phyloP scores from a whole-genome alignment of 2,888 invertebrate species.

The Noctua comes region DNA sequence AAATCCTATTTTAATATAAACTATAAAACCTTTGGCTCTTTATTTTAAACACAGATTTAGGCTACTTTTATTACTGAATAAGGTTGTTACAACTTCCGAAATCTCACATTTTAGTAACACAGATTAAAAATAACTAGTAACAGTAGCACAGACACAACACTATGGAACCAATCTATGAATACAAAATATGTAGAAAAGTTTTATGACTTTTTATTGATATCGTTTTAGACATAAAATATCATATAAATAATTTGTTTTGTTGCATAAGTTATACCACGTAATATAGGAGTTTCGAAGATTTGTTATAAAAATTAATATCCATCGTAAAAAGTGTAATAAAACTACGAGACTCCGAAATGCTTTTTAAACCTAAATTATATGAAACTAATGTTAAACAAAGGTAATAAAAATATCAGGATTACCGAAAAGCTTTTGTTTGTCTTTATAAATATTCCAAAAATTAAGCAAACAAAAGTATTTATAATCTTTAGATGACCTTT shows the following conservation, averaged over 20 bases:
- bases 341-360: conserved; percentile 43
- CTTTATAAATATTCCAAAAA: background rate
- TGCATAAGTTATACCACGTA: conserved; percentile 50
- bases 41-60: conserved; percentile 3
- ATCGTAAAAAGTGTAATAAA: conserved; percentile 56
- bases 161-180: conserved; percentile 46
- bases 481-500: background rate
- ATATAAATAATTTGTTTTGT: conserved; percentile 64
- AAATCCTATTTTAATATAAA: background rate
- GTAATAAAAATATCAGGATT: conserved; percentile 9
- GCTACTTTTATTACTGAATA: conserved; percentile 23
- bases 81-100: conserved; percentile 7
- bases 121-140: conserved; percentile 43
- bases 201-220: conserved; percentile 63
- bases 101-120: conserved; percentile 33
- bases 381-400: conserved; percentile 5
- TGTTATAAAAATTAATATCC: conserved; percentile 52
- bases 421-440: conserved; percentile 15
- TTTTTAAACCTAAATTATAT: conserved; percentile 24
- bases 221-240: conserved; percentile 60
- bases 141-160: conserved; percentile 48
- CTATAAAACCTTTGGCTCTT: background rate
- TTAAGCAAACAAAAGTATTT: conserved; percentile 11
- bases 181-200: conserved; percentile 49
- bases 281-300: conserved; percentile 36